phyloP scores from a whole-genome alignment of 2,113 vertebrate species.

The Ptychochromis oligacanthus region DNA sequence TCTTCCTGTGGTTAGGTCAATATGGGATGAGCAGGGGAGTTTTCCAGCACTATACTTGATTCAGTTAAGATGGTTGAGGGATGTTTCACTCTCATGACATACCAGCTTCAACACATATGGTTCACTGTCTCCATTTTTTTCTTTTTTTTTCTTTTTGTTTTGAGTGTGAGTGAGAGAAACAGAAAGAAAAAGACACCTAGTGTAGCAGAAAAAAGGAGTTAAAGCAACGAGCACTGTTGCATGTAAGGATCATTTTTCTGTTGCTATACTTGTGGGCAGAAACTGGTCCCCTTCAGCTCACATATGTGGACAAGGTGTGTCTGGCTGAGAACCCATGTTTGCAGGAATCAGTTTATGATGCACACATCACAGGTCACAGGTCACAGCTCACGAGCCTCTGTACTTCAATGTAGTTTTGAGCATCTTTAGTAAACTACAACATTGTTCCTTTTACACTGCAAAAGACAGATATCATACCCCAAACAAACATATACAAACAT shows the following conservation, averaged over 20 bases:
- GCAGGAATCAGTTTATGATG: background rate
- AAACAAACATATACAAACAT: no score
- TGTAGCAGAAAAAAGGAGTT: background rate
- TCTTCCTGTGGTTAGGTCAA: slow-evolving; percentile 22
- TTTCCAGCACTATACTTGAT: slow-evolving; percentile 33
- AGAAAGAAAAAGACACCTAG: background rate
- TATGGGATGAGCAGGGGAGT: slow-evolving; percentile 25
- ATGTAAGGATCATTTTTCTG: background rate
- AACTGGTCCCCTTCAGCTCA: background rate
- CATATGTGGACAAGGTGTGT: background rate
- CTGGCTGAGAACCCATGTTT: background rate
- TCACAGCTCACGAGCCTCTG: background rate
- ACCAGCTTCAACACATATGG: slow-evolving; percentile 26
- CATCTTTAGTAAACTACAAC: no score
- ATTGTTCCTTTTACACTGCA: no score
- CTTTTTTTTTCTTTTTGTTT: background rate
- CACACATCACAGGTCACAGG: background rate
- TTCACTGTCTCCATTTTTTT: background rate
- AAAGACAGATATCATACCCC: background rate
- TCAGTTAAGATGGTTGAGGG: slow-evolving; percentile 37
- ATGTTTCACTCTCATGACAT: slow-evolving; percentile 7
- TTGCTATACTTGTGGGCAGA: background rate
- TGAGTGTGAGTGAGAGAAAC: background rate
- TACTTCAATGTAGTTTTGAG: no score
- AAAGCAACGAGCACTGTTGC: background rate